These are phyloP conservation scores for Lordiphosa mommai DNA, from an alignment of 1,140 invertebrate genomes.

Conservation along the genomic window DNA sequence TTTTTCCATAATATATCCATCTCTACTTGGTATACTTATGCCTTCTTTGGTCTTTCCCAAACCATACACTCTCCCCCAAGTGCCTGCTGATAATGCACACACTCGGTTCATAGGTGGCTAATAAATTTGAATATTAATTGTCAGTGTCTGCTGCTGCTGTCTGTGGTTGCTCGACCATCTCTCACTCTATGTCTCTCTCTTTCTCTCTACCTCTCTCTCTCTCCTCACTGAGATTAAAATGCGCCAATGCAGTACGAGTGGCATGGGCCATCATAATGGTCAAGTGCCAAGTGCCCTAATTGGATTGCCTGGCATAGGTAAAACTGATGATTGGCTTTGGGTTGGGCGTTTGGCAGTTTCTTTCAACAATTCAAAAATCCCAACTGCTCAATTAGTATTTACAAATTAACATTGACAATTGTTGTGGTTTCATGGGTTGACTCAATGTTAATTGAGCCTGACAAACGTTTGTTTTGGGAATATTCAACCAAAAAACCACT, in stretches of 20 bases:
- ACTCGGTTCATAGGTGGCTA: conserved; percentile 78
- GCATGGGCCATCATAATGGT: conserved; percentile 23
- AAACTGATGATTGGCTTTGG: conserved; percentile 10
- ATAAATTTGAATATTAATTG: conserved; percentile 80
- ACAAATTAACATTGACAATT: conserved; percentile 15
- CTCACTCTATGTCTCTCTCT: not conserved
- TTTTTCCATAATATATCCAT: not conserved
- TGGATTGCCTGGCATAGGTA: conserved; percentile 20
- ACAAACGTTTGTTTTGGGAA: not conserved
- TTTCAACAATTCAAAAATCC: conserved; percentile 3
- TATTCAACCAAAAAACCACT: not conserved
- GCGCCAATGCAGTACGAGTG: conserved; percentile 28
- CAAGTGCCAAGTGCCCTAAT: conserved; percentile 28
- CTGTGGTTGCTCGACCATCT: conserved; percentile 1
- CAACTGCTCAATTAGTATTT: not conserved
- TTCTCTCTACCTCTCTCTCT: conserved; percentile 6
- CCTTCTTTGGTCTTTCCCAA: not conserved
- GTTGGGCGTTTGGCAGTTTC: not conserved
- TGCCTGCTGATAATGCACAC: conserved; percentile 78
- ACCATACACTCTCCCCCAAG: conserved; percentile 18
- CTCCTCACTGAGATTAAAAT: conserved; percentile 62
- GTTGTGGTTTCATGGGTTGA: conserved; percentile 5
- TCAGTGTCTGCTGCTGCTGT: conserved; percentile 60
- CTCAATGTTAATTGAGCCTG: conserved; percentile 3
- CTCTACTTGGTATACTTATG: not conserved